phyloP scores from a whole-genome alignment of 2,888 invertebrate species.

The Cryptocephalus primarius region DNA sequence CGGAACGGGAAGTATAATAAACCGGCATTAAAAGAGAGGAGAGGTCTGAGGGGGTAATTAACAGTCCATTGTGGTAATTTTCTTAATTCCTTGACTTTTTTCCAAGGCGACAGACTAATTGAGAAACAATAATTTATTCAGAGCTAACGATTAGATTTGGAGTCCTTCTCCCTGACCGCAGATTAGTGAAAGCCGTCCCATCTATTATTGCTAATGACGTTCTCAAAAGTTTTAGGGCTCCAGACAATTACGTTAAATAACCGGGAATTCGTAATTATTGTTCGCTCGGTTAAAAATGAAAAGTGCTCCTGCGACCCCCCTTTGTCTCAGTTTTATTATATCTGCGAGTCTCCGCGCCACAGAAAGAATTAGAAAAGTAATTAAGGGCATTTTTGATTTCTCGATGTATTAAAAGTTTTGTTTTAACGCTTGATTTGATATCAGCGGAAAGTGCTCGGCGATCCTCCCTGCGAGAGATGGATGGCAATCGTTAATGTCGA shows the following conservation, averaged over 20 bases:
- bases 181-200: slow-evolving; percentile 30
- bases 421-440: slow-evolving; percentile 31
- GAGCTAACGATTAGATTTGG: slow-evolving; percentile 28
- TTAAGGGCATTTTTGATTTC: slow-evolving; percentile 30
- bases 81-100: slow-evolving; percentile 21
- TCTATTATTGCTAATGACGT: slow-evolving; percentile 38
- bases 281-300: slow-evolving; percentile 31
- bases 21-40: too few species aligned
- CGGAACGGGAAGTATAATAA: too few species aligned
- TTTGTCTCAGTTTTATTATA: slow-evolving; percentile 28
- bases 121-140: slow-evolving; percentile 38
- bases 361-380: slow-evolving; percentile 32
- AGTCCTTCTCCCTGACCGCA: slow-evolving; percentile 24
- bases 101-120: slow-evolving; percentile 26
- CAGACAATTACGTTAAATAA: slow-evolving; percentile 35
- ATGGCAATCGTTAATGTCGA: too few species aligned
- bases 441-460: slow-evolving; percentile 3
- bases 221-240: slow-evolving; percentile 29
- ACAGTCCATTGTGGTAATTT: slow-evolving; percentile 13
- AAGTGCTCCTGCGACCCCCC: slow-evolving; percentile 24
- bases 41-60: too few species aligned
- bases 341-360: slow-evolving; percentile 27
- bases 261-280: slow-evolving; percentile 36
- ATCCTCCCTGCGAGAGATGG: background rate
- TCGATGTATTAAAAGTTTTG: slow-evolving; percentile 29